Evolutionary conservation across 92 coral and sea anemone genomes (phyloP).

Genomic region (Porites cylindrica): DNA sequence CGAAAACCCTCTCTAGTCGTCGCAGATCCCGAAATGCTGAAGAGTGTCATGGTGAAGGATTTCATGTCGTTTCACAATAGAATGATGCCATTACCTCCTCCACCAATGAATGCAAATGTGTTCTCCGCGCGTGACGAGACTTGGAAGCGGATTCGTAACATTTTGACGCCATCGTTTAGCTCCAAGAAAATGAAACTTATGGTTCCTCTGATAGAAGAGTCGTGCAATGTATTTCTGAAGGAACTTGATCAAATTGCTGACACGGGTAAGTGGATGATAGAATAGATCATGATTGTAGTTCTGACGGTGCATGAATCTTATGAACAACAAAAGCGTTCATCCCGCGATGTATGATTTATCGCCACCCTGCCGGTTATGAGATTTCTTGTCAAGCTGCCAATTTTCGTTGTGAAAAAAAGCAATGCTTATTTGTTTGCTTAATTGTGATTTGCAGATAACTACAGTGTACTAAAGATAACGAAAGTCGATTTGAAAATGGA

Average conservation of each 20-base stretch:
- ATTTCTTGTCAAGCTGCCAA: too few relatives aligned
- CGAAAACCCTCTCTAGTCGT: constrained; percentile 71
- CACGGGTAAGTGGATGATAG: constrained; percentile 49
- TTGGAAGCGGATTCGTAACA: constrained; percentile 76
- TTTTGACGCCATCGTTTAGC: constrained; percentile 61
- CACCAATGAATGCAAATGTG: constrained; percentile 34
- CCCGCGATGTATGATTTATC: too few relatives aligned
- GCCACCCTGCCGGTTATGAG: too few relatives aligned
- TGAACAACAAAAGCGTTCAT: too few relatives aligned
- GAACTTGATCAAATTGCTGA: constrained; percentile 67
- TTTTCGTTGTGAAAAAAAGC: too few relatives aligned
- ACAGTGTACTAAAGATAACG: too few relatives aligned
- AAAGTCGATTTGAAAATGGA: too few relatives aligned
- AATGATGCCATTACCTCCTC: constrained; percentile 18
- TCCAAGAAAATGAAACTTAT: constrained; percentile 64
- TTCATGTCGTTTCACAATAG: constrained; percentile 65
- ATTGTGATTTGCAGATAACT: too few relatives aligned
- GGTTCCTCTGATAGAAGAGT: constrained; percentile 71
- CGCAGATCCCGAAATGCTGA: constrained; percentile 79
- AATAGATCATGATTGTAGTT: too few relatives aligned
- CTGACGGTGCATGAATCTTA: too few relatives aligned
- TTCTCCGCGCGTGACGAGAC: constrained; percentile 58
- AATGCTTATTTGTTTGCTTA: too few relatives aligned
- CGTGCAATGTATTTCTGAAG: constrained; percentile 55
- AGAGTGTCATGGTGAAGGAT: constrained; percentile 65